phyloP scores from a whole-genome alignment of 1,140 invertebrate species.

The Chelonus insularis region DNA sequence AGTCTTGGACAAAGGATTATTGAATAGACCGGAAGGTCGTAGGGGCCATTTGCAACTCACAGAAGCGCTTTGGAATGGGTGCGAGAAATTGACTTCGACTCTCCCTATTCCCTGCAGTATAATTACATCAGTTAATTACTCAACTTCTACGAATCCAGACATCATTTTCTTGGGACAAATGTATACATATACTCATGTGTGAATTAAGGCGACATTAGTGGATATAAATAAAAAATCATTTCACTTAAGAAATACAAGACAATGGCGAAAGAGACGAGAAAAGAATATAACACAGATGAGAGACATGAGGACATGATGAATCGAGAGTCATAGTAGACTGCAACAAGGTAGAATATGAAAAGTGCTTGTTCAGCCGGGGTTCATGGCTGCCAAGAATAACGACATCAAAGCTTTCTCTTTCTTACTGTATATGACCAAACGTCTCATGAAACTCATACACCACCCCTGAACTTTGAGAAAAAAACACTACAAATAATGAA shows the following conservation, averaged over 20 bases:
- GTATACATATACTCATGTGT: not conserved
- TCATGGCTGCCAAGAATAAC: constrained; percentile 43
- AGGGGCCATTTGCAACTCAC: constrained; percentile 26
- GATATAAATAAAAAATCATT: not conserved
- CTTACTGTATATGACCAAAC: constrained; percentile 8
- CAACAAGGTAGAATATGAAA: constrained; percentile 36
- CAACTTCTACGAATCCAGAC: constrained; percentile 8
- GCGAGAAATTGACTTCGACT: constrained; percentile 13
- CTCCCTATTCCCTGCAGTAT: not conserved
- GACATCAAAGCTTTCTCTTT: constrained; percentile 39
- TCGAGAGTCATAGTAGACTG: constrained; percentile 1
- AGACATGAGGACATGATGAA: not conserved
- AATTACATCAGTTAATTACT: constrained; percentile 27
- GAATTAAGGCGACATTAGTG: not conserved
- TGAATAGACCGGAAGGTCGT: constrained; percentile 26
- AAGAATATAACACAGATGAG: not conserved
- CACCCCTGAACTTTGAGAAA: constrained; percentile 5
- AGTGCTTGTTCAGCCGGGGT: constrained; percentile 42
- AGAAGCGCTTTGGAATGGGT: constrained; percentile 17
- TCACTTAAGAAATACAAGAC: not conserved
- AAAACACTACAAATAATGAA: constrained; percentile 32
- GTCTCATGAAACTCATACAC: constrained; percentile 32
- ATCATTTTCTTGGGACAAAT: not conserved
- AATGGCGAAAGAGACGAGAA: not conserved
- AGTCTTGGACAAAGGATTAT: constrained; percentile 25